A percentile compares a stretch with the other conserved stretches of the same genome.
phyloP scores from a whole-genome alignment of 2,888 invertebrate genomes.

The Parnassius smintheus region DNA sequence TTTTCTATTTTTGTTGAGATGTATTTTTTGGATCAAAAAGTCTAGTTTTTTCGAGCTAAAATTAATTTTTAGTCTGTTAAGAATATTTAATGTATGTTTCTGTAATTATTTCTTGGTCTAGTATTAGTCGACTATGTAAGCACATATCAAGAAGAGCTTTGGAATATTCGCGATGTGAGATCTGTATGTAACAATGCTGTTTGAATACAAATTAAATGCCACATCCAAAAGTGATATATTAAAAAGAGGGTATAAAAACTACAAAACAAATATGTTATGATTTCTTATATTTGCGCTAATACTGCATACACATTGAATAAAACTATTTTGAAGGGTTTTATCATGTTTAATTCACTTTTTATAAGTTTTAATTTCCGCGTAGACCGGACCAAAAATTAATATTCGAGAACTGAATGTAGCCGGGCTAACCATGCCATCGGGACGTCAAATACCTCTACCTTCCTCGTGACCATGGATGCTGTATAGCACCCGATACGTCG shows the following conservation, averaged over 20 bases:
- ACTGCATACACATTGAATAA: too few species aligned
- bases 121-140: constrained; percentile 5
- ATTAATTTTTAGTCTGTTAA: constrained; percentile 17
- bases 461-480: too few species aligned
- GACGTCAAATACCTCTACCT: too few species aligned
- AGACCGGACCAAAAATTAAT: too few species aligned
- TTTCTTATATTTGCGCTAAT: too few species aligned
- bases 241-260: neutral
- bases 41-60: constrained; percentile 12
- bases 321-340: too few species aligned
- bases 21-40: constrained; percentile 16
- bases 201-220: neutral
- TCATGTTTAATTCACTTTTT: too few species aligned
- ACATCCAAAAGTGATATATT: neutral
- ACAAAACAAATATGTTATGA: too few species aligned
- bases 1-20: neutral
- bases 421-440: too few species aligned
- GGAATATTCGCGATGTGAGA: neutral
- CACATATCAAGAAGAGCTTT: constrained; percentile 18
- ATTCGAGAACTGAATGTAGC: too few species aligned
- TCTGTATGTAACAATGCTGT: neutral
- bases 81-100: constrained; percentile 14
- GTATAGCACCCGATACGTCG: too few species aligned
- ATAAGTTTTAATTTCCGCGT: too few species aligned
- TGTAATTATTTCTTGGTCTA: constrained; percentile 7